Evolutionary conservation across 37 sponge, comb jelly and placozoan species (phyloP).

Genomic region (Halichondria panicea): DNA sequence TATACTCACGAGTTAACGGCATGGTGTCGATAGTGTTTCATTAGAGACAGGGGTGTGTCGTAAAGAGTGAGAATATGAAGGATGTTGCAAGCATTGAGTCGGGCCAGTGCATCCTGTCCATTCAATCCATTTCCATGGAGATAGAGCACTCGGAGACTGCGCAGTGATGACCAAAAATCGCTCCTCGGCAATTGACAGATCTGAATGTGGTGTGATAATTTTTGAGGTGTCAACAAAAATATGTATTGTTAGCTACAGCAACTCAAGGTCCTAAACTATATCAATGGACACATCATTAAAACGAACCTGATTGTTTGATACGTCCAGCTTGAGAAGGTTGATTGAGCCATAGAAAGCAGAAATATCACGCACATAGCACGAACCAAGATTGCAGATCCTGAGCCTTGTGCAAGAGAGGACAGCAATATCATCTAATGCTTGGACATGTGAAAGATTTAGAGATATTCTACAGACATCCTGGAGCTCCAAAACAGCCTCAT

Average conservation of each 20-base stretch:
- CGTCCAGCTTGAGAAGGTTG: conserved; percentile 80
- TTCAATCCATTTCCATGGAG: conserved; percentile 67
- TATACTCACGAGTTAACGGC: conserved; percentile 65
- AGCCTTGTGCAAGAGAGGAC: conserved; percentile 44
- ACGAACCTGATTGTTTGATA: conserved; percentile 76
- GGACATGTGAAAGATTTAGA: conserved; percentile 14
- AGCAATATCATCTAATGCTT: conserved; percentile 40
- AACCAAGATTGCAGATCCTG: conserved; percentile 55
- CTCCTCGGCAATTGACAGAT: conserved; percentile 41
- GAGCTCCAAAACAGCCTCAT: background rate
- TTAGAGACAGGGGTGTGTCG: conserved; percentile 74
- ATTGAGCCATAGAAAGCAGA: conserved; percentile 59
- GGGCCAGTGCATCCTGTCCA: background rate
- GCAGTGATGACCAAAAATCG: conserved; percentile 63
- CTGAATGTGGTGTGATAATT: conserved; percentile 56
- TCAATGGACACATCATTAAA: background rate
- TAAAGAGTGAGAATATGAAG: conserved; percentile 73
- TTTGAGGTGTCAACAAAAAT: background rate
- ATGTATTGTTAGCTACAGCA: background rate
- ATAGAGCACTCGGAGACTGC: conserved; percentile 62
- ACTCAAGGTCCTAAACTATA: background rate
- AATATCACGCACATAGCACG: conserved; percentile 64
- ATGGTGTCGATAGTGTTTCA: conserved; percentile 71
- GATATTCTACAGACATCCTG: conserved; percentile 24
- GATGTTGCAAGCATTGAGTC: conserved; percentile 29